Conservation (phyloP, 2,113 vertebrate species). For the Melanerpes aurifrons region DNA sequence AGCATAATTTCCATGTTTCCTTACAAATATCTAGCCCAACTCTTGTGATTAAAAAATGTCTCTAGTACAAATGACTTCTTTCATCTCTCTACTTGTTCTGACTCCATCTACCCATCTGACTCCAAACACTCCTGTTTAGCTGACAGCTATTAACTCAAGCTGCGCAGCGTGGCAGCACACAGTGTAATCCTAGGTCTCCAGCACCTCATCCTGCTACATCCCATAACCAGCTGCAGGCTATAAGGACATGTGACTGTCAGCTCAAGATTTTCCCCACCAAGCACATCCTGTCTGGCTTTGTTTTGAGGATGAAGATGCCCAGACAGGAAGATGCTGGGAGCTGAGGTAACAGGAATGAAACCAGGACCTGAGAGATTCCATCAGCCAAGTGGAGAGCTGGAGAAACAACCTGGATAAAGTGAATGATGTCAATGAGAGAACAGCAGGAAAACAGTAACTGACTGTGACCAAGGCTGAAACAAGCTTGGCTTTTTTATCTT, state of each 20-base stretch:
- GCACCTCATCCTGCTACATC: background rate
- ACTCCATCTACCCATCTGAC: background rate
- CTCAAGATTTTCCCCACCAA: background rate
- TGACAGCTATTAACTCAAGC: rapidly evolving
- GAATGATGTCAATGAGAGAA: background rate
- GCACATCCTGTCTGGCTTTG: background rate
- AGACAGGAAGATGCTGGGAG: background rate
- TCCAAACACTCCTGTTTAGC: background rate
- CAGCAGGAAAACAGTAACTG: background rate
- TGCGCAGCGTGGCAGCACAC: background rate
- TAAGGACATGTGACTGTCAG: background rate
- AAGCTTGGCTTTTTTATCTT: background rate
- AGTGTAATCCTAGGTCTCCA: background rate
- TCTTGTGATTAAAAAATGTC: background rate
- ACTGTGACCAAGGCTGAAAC: background rate
- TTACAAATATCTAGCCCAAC: background rate
- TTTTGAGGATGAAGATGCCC: background rate
- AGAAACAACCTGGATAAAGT: background rate
- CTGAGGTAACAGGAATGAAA: background rate
- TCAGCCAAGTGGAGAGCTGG: background rate
- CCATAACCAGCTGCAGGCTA: background rate
- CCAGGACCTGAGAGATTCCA: background rate
- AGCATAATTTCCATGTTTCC: background rate
- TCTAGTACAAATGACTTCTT: background rate
- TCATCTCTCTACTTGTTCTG: background rate